A percentile compares a stretch with the other conserved stretches of the same genome.
phyloP scores from a whole-genome alignment of 2,113 vertebrate species.

The western clawed frog (Xenopus tropicalis) region DNA sequence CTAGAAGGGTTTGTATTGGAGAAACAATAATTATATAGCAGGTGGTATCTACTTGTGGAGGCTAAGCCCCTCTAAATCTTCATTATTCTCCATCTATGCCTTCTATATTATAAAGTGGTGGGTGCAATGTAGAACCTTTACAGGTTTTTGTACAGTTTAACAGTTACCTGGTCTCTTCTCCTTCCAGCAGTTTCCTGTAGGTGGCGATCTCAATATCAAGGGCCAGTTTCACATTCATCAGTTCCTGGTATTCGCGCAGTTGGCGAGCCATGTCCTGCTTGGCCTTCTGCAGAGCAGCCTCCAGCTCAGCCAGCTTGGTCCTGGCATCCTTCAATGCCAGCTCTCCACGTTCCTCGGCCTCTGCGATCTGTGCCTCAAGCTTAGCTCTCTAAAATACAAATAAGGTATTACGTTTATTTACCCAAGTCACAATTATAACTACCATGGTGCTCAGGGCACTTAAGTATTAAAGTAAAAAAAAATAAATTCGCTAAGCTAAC shows the following conservation, averaged over 20 bases:
- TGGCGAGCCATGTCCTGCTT: conserved; percentile 87
- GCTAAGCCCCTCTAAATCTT: no score
- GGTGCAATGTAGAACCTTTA: no score
- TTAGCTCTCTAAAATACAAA: conserved; percentile 70
- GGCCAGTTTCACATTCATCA: conserved; percentile 92
- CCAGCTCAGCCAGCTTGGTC: conserved; percentile 77
- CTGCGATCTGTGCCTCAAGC: conserved; percentile 82
- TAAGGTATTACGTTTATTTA: neutral
- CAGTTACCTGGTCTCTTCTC: conserved; percentile 44
- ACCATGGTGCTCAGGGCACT: conserved; percentile 63
- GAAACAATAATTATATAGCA: no score
- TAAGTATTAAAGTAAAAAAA: neutral
- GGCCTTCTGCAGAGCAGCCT: conserved; percentile 82
- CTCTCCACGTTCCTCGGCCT: conserved; percentile 82
- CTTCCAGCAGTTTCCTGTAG: conserved; percentile 92
- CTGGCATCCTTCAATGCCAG: conserved; percentile 81
- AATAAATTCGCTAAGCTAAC: neutral
- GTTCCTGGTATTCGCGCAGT: conserved; percentile 87
- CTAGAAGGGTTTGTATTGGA: no score
- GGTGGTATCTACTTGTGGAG: no score
- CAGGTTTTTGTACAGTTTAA: no score
- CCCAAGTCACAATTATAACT: no score
- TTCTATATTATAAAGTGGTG: no score
- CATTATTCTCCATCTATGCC: no score
- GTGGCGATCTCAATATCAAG: conserved; percentile 95